A percentile compares a stretch with the other conserved stretches of the same genome.
Evolutionary conservation across 2,797 vertebrate species (phyloP).

Genomic region (Sebastes hubbsi): DNA sequence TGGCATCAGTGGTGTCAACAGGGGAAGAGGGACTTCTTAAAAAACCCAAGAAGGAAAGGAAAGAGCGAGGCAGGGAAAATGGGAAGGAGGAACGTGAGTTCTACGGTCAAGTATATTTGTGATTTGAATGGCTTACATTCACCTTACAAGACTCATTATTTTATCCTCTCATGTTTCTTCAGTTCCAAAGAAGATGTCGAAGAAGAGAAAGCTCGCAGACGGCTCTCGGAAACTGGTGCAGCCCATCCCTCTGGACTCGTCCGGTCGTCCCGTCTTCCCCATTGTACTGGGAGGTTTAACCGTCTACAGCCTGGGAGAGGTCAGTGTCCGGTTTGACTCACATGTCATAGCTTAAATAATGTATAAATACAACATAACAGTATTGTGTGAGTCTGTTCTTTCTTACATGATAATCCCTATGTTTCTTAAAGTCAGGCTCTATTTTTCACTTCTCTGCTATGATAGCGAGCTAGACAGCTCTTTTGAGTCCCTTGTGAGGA

Average conservation of each 20-base stretch:
- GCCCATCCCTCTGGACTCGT: constrained; percentile 88
- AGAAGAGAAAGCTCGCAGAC: constrained; percentile 87
- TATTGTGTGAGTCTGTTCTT: no score
- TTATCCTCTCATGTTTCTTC: not conserved
- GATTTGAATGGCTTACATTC: not conserved
- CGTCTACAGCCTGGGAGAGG: constrained; percentile 93
- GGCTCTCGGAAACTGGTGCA: constrained; percentile 85
- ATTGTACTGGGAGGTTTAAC: constrained; percentile 89
- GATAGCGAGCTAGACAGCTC: no score
- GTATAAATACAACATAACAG: no score
- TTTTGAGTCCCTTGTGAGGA: no score
- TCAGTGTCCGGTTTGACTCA: constrained; percentile 57
- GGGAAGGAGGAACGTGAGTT: constrained; percentile 85
- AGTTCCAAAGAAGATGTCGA: constrained; percentile 89
- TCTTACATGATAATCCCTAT: no score
- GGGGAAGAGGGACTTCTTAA: constrained; percentile 84
- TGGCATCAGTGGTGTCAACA: constrained; percentile 49
- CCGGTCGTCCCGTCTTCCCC: constrained; percentile 88
- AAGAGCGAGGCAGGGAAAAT: constrained; percentile 89
- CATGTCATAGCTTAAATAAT: not conserved
- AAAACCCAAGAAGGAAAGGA: constrained; percentile 90
- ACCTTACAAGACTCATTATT: not conserved
- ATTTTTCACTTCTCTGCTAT: no score
- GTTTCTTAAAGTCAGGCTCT: no score
- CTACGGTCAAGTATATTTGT: not conserved